Evolutionary conservation across 2,113 vertebrate genomes (phyloP).

Genomic region (Prochilodus magdalenae): DNA sequence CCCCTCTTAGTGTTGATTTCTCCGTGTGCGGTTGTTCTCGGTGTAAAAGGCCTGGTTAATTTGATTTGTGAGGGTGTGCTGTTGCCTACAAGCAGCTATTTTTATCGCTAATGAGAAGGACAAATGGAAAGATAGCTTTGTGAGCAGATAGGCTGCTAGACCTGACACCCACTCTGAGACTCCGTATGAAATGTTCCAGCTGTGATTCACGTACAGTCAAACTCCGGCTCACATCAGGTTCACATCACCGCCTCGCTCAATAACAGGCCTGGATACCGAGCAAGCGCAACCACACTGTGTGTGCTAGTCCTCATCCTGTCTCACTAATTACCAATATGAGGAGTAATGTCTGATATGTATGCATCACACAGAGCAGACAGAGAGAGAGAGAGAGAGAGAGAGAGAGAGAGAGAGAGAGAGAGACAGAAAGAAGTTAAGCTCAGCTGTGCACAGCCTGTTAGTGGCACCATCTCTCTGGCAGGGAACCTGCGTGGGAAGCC

Average conservation of each 20-base stretch:
- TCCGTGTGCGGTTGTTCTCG: background rate
- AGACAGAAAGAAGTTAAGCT: background rate
- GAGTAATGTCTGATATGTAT: background rate
- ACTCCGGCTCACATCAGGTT: background rate
- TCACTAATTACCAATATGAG: background rate
- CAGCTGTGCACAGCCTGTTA: constrained; percentile 36
- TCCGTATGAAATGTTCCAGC: background rate
- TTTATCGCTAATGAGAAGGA: constrained; percentile 1
- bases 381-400: background rate
- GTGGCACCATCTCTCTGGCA: constrained; percentile 12
- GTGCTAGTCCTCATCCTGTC: background rate
- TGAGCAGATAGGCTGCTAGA: background rate
- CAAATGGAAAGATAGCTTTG: background rate
- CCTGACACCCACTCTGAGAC: background rate
- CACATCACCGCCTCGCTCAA: background rate
- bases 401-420: background rate
- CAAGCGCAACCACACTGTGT: background rate
- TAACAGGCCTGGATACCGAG: background rate
- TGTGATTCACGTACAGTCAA: background rate
- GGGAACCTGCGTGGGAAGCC: constrained; percentile 39
- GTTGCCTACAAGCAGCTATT: constrained; percentile 3
- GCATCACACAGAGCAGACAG: background rate
- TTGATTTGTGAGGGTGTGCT: background rate
- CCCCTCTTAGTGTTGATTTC: background rate
- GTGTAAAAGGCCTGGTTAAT: background rate